Base-by-base conservation (phyloP, 92 coral and sea anemone genomes). In the Phymanthus crucifer region DNA sequence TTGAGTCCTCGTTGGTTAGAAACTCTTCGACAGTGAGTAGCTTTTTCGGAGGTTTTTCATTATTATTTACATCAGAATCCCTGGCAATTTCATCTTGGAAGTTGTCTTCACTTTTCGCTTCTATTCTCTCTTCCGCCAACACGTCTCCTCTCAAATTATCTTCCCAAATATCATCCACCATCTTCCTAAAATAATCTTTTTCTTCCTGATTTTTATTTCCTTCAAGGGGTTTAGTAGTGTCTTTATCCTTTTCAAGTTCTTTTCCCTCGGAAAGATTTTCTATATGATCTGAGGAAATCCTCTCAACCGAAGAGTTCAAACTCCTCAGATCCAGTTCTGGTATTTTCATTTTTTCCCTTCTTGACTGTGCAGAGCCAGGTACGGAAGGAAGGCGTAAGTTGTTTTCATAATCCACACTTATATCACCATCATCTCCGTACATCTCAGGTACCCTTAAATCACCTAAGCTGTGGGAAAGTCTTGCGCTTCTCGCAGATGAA, bases 111-210 rank as follows among this genome's bases (percentile, higher is more conserved):
- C 33, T 79, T 68, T 12, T n/a, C 48, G 26, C 10, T 6, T 75
- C 36, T 17, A 31, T 19, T 34, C 31, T 70, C 31, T 69, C 83
- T 38, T 29, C 54, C 8, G 75, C 66, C 4, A 79, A 67, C 14
- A 19, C 61, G 18, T 79, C 75, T 16, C 83, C 83, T 36, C 34
- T 46, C 33, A 35, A 4, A 37, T 82, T 70, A 32, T 73, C 66
- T 57, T 72, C 37, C 86, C 86, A 82, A 36, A 82, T 82, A 43
- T 73, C 74, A 32, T 82, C 73, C 16, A 57, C 38, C 23, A 36
- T 38, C 40, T 58, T 34, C 23, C 32, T 71, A 8, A 82, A 74
- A 24, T 73, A n/a, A 34, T 73, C 78, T 74, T 74, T 75, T 45
- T 24, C 32, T 5, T 2, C 68, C 1, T 27, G 19, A 24, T 76